phyloP scores from a whole-genome alignment of 2,797 vertebrate species.

The Enteromius thamalakanensis region DNA sequence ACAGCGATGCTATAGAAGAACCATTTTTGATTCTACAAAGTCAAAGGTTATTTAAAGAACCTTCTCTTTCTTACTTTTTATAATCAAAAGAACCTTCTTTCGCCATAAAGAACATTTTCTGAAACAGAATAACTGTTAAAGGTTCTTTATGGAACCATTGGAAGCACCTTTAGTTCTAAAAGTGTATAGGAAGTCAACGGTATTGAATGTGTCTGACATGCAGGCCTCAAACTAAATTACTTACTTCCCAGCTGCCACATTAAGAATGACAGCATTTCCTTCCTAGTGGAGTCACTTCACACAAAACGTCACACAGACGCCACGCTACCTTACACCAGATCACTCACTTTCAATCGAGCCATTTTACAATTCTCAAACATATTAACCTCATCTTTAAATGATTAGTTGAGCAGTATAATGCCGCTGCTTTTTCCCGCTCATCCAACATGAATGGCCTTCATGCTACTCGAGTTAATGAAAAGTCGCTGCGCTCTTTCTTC shows the following conservation, averaged over 20 bases:
- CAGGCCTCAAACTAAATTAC: slow-evolving; percentile 20
- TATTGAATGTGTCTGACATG: background rate
- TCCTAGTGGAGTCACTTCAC: slow-evolving; percentile 4
- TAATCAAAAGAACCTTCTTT: too few species aligned
- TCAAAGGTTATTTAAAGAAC: too few species aligned
- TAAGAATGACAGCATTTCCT: slow-evolving; percentile 35
- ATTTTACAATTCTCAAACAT: slow-evolving; percentile 44
- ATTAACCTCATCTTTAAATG: slow-evolving; percentile 57
- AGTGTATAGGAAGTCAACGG: slow-evolving; percentile 4
- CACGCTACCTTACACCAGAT: slow-evolving; percentile 28
- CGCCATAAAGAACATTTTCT: too few species aligned
- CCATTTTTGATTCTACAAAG: too few species aligned
- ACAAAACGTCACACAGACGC: slow-evolving; percentile 32
- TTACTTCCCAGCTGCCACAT: slow-evolving; percentile 18
- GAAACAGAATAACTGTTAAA: too few species aligned
- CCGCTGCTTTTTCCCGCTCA: slow-evolving; percentile 32
- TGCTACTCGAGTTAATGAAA: slow-evolving; percentile 69
- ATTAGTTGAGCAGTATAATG: slow-evolving; percentile 39
- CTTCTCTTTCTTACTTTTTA: too few species aligned
- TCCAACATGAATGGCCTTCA: slow-evolving; percentile 41
- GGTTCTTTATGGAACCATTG: too few species aligned
- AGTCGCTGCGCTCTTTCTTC: slow-evolving; percentile 62
- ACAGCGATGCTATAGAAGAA: too few species aligned
- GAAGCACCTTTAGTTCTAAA: too few species aligned
- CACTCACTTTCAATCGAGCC: slow-evolving; percentile 20